Conservation (phyloP, 2,113 vertebrate species). For the Neolamprologus modestus region DNA sequence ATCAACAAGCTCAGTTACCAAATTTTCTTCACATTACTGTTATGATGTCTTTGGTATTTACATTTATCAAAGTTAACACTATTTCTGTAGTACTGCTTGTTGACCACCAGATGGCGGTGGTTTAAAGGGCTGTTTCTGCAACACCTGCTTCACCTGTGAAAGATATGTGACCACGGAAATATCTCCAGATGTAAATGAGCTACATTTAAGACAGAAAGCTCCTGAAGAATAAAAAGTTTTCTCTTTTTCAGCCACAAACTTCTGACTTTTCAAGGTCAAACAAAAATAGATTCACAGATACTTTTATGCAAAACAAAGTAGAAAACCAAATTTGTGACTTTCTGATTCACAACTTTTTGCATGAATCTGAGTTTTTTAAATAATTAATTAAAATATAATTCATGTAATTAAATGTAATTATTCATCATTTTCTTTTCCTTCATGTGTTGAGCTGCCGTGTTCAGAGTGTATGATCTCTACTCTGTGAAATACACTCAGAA, state of each 20-base stretch:
- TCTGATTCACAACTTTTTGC: rapidly evolving
- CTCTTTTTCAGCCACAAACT: rapidly evolving
- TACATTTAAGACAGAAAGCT: not conserved
- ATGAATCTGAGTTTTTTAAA: rapidly evolving
- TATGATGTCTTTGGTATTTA: too few relatives aligned
- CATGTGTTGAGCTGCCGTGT: rapidly evolving
- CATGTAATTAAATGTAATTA: not conserved
- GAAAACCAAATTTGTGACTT: not conserved
- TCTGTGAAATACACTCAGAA: not conserved
- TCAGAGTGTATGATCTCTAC: not conserved
- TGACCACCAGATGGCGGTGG: rapidly evolving
- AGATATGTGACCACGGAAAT: not conserved
- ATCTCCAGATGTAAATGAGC: not conserved
- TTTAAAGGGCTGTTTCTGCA: not conserved
- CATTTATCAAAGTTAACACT: not conserved
- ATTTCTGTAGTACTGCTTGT: not conserved
- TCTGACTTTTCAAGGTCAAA: not conserved
- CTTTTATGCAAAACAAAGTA: rapidly evolving
- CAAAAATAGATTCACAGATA: not conserved
- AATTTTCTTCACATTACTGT: too few relatives aligned
- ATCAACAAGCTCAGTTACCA: rapidly evolving
- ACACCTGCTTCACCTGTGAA: not conserved
- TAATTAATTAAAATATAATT: not conserved
- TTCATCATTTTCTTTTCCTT: not conserved
- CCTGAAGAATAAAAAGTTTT: rapidly evolving